Base-by-base conservation (phyloP, 2,888 invertebrate species). In the Carcina quercana region DNA sequence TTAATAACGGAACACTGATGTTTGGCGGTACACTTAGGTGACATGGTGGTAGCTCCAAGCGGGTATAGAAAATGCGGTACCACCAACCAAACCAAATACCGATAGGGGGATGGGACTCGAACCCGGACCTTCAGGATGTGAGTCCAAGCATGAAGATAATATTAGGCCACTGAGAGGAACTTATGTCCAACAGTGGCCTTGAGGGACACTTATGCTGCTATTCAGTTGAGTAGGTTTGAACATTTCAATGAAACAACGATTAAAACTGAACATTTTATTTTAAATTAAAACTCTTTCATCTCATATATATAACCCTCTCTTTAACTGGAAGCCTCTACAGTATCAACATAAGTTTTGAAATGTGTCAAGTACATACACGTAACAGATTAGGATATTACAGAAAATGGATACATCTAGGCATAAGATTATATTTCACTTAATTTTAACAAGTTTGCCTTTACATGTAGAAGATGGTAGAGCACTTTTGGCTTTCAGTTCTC, bases 311-410 rank as follows among this genome's bases (percentile, higher is more conserved):
- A 76, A 75, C 64, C 68, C 60, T 79, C 61, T 79, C 42, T 69
- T 75, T 65, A 74, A 72, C 58, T 80, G 82, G 82, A 83, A 83
- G 82, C 82, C 80, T 82, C 82, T 82, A 82, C 71, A 30, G 25
- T 35, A 28, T 25, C 69, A 69, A 68, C 61, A 66, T 57, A 59
- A 50, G 24, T 24, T 24, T 20, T 24, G 24, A 12, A 10, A 24
- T 17, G 5, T 59, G 60, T 58, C 61, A 50, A 60, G 53, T 47
- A 54, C 59, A 55, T 58, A 38, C 36, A 43, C 31, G 27, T 13
- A 22, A 14, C n/a, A n/a, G 12, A 13, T 31, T 49, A 58, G 45
- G 46, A 53, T 55, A 60, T 51, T 61, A 64, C 47, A 57, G 44
- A 56, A 37, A 24, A 17, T 34, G 37, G 11, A 7, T 15, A 21